These are phyloP conservation scores for Clostera curtula DNA, from an alignment of 2,888 invertebrate genomes.

Conservation along the genomic window DNA sequence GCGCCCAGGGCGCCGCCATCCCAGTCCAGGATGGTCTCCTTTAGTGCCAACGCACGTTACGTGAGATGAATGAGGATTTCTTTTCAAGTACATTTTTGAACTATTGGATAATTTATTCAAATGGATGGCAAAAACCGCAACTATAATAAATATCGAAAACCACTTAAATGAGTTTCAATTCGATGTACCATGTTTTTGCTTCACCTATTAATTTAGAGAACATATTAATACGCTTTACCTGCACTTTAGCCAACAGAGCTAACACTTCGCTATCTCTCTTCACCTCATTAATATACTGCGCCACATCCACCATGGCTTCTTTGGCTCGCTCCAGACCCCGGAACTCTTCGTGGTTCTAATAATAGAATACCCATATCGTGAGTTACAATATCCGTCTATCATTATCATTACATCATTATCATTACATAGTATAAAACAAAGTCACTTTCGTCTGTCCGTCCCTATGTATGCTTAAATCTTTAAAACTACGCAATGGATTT, in stretches of 20 bases:
- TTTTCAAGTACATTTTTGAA: no score
- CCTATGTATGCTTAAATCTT: no score
- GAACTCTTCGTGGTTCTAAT: constrained; percentile 85
- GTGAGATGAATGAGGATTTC: no score
- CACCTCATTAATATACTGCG: constrained; percentile 98
- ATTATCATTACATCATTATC: no score
- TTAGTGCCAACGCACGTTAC: constrained; percentile 1
- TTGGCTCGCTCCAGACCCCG: constrained; percentile 88
- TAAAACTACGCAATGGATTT: no score
- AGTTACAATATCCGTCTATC: no score
- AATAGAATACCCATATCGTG: background rate
- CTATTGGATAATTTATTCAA: no score
- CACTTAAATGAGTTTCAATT: background rate
- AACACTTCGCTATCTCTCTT: constrained; percentile 96
- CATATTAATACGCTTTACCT: constrained; percentile 62
- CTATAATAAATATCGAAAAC: background rate
- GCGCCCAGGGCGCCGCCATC: constrained; percentile 84
- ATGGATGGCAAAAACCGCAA: no score
- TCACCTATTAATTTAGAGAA: background rate
- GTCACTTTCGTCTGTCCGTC: no score
- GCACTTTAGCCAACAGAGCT: constrained; percentile 91
- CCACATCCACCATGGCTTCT: constrained; percentile 97
- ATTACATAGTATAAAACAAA: no score
- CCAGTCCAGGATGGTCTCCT: constrained; percentile 89
- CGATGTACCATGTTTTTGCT: background rate